These are phyloP conservation scores for Babyrousa celebensis DNA, from an alignment of 2,797 vertebrate genomes.

Conservation along the genomic window DNA sequence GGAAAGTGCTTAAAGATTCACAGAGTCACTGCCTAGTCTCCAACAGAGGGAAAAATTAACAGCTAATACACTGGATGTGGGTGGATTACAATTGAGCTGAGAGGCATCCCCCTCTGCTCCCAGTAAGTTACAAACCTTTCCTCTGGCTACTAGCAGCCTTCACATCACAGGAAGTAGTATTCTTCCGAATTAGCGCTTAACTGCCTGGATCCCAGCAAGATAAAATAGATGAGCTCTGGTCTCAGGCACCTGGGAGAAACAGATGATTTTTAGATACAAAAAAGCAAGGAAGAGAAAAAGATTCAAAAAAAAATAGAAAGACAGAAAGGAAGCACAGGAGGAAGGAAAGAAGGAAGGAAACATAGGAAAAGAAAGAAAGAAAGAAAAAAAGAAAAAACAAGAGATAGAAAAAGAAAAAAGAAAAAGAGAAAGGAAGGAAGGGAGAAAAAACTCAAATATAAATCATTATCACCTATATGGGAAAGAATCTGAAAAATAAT, in stretches of 20 bases:
- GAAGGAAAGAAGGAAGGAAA: neutral
- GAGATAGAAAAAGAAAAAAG: accelerated
- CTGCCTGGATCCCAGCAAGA: neutral
- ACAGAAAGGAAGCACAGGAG: neutral
- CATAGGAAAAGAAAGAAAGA: no score
- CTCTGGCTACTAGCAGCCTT: neutral
- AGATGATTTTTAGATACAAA: neutral
- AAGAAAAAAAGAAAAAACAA: accelerated
- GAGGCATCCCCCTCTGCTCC: accelerated
- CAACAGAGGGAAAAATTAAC: neutral
- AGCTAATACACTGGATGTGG: no score
- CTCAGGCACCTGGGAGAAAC: neutral
- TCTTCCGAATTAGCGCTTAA: neutral
- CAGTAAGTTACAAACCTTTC: neutral
- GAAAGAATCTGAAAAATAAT: no score
- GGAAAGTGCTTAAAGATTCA: neutral
- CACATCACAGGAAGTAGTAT: neutral
- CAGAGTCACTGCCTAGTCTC: neutral
- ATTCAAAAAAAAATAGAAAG: neutral
- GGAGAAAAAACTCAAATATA: neutral
- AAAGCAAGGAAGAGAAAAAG: neutral
- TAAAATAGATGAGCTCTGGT: neutral
- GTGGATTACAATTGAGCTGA: neutral
- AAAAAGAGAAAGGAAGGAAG: neutral
- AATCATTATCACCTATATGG: no score